Evolutionary conservation across 2,888 invertebrate species (phyloP), one percentile per base, ranked within the genome.

Genomic region (Mycogona germanica): DNA sequence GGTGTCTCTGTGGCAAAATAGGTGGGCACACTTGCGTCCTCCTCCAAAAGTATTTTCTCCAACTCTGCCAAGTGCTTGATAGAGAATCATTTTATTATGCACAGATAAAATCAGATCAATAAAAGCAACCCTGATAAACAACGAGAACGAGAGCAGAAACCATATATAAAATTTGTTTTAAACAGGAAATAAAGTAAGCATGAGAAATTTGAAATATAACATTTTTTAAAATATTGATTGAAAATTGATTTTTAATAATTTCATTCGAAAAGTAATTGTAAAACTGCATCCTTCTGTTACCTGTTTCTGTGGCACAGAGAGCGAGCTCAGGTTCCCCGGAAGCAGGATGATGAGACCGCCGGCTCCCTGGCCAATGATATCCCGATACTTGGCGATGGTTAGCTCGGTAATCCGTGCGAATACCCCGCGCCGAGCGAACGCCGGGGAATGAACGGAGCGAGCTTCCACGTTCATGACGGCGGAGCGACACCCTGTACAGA

Each of bases 401-500:
- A 95, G 73, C 63, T 91, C 88, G 62, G 84, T 79, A 29, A 91
- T 73, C 60, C 81, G 78, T 2, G 87, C 78, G 17, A 93, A 78
- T 2, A 92, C 82, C 69, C 93, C 93, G 68, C 91, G 87, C 41
- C 93, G 79, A n/a, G 84, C 82, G 17, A 87, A 85, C 64, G 82
- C 81, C 83, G 87, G 88, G 26, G 85, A 81, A 51, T 80, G 78
- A 3, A 91, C 70, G 0, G 91, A 87, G 61, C 87, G 80, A 7
- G 89, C 92, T 73, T 95, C 93, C 61, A 92, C 73, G 63, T 88
- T 91, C 61, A 95, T 78, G 19, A 83, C 77, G 17, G 91, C 81
- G 65, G 81, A 83, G 60, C 91, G 80, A 66, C 88, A 88, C 61
- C 93, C 93, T 89, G n/a, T n/a, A n/a, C n/a, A n/a, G n/a, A n/a